These are phyloP conservation scores for Microcaecilia unicolor DNA, from an alignment of 2,797 vertebrate genomes.

Conservation along the genomic window DNA sequence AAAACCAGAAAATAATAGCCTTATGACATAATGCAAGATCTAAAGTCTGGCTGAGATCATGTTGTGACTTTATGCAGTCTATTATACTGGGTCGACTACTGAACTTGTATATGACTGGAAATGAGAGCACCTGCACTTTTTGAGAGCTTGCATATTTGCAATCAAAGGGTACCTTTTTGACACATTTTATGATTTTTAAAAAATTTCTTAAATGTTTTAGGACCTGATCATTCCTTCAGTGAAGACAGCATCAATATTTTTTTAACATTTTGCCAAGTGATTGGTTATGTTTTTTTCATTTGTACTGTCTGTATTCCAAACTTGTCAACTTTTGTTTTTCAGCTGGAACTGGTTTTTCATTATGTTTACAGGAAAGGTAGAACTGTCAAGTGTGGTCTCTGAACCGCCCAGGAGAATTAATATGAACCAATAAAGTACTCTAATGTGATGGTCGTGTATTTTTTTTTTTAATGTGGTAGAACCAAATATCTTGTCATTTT, in stretches of 20 bases:
- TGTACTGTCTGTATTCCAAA: slow-evolving; percentile 25
- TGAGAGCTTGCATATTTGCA: slow-evolving; percentile 50
- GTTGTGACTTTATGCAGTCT: slow-evolving; percentile 54
- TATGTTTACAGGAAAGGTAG: slow-evolving; percentile 49
- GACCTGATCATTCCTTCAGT: slow-evolving; percentile 21
- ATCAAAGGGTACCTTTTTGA: slow-evolving; percentile 6
- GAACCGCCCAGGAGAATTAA: slow-evolving; percentile 45
- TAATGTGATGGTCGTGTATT: too few species aligned
- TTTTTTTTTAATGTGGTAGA: too few species aligned
- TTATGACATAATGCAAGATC: too few species aligned
- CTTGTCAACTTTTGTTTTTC: slow-evolving; percentile 26
- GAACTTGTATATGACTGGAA: slow-evolving; percentile 43
- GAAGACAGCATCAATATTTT: too few species aligned
- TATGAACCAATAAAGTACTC: slow-evolving; percentile 54
- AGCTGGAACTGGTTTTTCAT: slow-evolving; percentile 37
- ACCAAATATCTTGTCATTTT: too few species aligned
- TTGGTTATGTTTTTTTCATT: slow-evolving; percentile 36
- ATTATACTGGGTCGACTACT: slow-evolving; percentile 35
- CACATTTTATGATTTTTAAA: background rate
- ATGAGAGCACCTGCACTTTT: slow-evolving; percentile 77
- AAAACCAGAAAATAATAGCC: slow-evolving; percentile 16
- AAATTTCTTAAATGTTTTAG: slow-evolving; percentile 6
- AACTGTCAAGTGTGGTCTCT: slow-evolving; percentile 48
- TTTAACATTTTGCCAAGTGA: too few species aligned
- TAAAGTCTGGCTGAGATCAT: slow-evolving; percentile 41